Percentiles rank a stretch among this genome's conserved stretches.
These are phyloP conservation scores for Coregonus ussuriensis DNA, from an alignment of 2,797 vertebrate genomes.

Conservation along the genomic window DNA sequence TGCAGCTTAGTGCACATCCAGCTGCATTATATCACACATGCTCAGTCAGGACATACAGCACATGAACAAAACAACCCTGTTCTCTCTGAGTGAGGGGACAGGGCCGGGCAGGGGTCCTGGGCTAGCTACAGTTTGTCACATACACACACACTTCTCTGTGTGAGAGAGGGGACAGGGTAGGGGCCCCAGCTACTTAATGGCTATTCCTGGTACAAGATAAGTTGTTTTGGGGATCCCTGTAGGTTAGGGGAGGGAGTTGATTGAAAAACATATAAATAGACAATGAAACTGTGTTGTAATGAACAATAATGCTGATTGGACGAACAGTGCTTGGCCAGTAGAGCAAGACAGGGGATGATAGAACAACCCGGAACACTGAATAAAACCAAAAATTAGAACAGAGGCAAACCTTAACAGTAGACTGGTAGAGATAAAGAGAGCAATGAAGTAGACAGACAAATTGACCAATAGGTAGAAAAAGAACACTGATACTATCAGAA, in stretches of 20 bases:
- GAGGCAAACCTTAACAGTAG: background rate
- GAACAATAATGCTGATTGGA: background rate
- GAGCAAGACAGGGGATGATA: conserved; percentile 2
- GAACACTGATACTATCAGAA: background rate
- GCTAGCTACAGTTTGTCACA: background rate
- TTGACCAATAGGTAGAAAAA: conserved; percentile 16
- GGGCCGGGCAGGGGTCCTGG: background rate
- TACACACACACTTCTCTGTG: background rate
- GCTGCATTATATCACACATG: background rate
- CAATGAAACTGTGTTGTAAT: background rate
- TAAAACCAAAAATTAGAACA: background rate
- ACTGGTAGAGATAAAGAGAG: conserved; percentile 12
- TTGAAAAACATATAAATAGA: background rate
- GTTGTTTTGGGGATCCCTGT: background rate
- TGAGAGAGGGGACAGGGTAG: background rate
- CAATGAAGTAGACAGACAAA: conserved; percentile 2
- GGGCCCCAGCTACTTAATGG: background rate
- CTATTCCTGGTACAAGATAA: background rate
- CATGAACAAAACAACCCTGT: conserved; percentile 5
- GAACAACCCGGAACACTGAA: conserved; percentile 3
- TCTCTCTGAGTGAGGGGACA: background rate
- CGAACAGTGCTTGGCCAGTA: background rate
- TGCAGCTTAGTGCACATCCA: background rate
- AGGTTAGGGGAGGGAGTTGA: background rate
- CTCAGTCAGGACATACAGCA: background rate